Base-by-base conservation (phyloP, 2,113 vertebrate genomes). In the Geococcyx californianus region DNA sequence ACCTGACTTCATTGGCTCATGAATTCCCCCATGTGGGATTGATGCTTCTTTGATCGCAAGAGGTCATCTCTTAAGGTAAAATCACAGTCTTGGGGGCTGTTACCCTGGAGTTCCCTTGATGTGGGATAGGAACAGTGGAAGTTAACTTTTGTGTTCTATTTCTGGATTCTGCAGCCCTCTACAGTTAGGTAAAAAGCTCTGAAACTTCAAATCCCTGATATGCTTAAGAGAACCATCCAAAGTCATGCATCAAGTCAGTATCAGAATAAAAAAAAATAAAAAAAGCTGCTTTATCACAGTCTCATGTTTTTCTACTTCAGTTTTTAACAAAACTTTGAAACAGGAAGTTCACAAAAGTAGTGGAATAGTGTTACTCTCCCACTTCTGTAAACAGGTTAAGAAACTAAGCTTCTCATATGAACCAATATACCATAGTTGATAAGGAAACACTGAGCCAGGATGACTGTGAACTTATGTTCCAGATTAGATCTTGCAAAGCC, bases 1-100 rank as follows among this genome's bases (percentile, higher is more conserved):
- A 36, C 7, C 20, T 70, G 9, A 44, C 19, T 59, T 55, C 5
- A 3, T 34, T 79, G 24, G 21, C 33, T 76, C 6, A 44, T 19
- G 9, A 3, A 42, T 76, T 84, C 12, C 12, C 11, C 29, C 13
- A 7, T 0, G 0, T 56, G 20, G 11, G 5, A 73, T 59, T 87
- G 54, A 47, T 52, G 34, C 8, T 77, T 70, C 25, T 78, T 90
- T 55, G 52, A 58, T 69, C 25, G 31, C 16, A 58, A 13, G 90
- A 84, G 25, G 42, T 92, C 4, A 33, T n/a, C 5, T 40, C 11
- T 66, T 8, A 18, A 31, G 11, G 17, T 77, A 83, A 93, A 95
- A 64, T 42, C 9, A 6, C 13, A 19, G 16, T 20, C 49, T 83
- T 79, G 47, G 28, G 79, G 52, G 38, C 15, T 1, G 1, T 47